Base-by-base conservation (phyloP, 1,140 invertebrate genomes). In the Lasioglossum baleicum region DNA sequence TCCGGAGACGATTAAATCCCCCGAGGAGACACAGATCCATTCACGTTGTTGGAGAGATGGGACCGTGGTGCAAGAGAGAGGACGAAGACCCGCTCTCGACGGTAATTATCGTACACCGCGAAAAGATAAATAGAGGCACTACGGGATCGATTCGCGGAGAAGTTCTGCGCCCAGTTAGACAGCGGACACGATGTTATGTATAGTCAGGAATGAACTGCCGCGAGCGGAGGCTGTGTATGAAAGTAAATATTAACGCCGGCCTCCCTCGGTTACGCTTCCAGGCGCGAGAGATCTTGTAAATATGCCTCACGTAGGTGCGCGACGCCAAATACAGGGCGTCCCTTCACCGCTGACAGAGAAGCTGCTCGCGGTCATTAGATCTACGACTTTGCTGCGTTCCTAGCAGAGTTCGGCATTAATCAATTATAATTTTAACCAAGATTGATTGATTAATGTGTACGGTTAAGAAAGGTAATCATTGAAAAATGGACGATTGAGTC, bases 161-260 rank as follows among this genome's bases (percentile, higher is more conserved):
- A 83, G 78, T 83, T 22, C 69, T 75, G 76, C 63, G 31, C 66
- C 72, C 82, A 80, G 75, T 82, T 86, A 88, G 88, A 89, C 87
- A 87, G 85, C 84, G 86, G 84, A 87, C 87, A 86, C 82, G 81
- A 82, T 20, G 44, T 48, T 48, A 48, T 48, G 17, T 85, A 79
- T 80, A 80, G 82, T 75, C 90, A 75, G 82, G 80, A 90, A 87
- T 87, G 87, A 75, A 91, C 90, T 90, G 90, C 80, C 81, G 83
- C 81, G 81, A 85, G 85, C 72, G 87, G 88, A 88, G 88, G 82
- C 85, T 88, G 90, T 73, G 86, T 87, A 88, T 84, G 85, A 84
- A 87, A 90, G 89, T 90, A 90, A 91, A 91, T 91, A 90, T 91
- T 91, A 90, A 88, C 82, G 86, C 81, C 81, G 83, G 71, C 81